These are phyloP conservation scores for Pseudococcus jackbeardsleyi DNA, from an alignment of 2,888 invertebrate species.

Conservation along the genomic window DNA sequence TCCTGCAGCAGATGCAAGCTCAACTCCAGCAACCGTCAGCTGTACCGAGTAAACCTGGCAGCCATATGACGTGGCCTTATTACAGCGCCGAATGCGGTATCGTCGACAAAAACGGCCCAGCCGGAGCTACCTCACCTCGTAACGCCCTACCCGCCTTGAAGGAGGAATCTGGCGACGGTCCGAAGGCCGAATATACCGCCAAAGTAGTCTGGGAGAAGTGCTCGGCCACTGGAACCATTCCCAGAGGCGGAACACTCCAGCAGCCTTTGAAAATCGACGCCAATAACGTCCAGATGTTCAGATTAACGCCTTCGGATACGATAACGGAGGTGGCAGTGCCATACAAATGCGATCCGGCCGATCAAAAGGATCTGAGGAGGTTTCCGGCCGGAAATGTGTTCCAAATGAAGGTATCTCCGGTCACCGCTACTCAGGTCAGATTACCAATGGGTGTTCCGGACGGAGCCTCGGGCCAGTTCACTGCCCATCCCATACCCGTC, in stretches of 20 bases:
- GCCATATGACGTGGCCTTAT: slow-evolving; percentile 77
- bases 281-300: slow-evolving; percentile 62
- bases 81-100: slow-evolving; percentile 71
- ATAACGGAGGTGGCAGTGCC: slow-evolving; percentile 47
- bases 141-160: slow-evolving; percentile 25
- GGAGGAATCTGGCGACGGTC: not conserved
- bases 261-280: slow-evolving; percentile 59
- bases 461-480: slow-evolving; percentile 13
- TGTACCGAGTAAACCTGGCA: slow-evolving; percentile 67
- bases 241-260: slow-evolving; percentile 25
- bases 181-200: slow-evolving; percentile 53
- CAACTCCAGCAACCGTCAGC: slow-evolving; percentile 69
- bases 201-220: slow-evolving; percentile 60
- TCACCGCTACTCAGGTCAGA: slow-evolving; percentile 62
- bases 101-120: slow-evolving; percentile 52
- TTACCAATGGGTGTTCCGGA: slow-evolving; percentile 54
- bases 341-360: slow-evolving; percentile 6
- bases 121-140: slow-evolving; percentile 60
- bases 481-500: slow-evolving; percentile 51
- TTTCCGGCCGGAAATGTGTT: slow-evolving; percentile 40
- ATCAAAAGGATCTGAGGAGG: slow-evolving; percentile 55
- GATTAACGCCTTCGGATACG: slow-evolving; percentile 58
- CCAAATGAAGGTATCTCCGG: slow-evolving; percentile 64
- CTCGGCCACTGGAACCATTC: slow-evolving; percentile 9
- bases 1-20: slow-evolving; percentile 80